Conservation (phyloP, 2,113 vertebrate genomes). For the Neoarius graeffei region DNA sequence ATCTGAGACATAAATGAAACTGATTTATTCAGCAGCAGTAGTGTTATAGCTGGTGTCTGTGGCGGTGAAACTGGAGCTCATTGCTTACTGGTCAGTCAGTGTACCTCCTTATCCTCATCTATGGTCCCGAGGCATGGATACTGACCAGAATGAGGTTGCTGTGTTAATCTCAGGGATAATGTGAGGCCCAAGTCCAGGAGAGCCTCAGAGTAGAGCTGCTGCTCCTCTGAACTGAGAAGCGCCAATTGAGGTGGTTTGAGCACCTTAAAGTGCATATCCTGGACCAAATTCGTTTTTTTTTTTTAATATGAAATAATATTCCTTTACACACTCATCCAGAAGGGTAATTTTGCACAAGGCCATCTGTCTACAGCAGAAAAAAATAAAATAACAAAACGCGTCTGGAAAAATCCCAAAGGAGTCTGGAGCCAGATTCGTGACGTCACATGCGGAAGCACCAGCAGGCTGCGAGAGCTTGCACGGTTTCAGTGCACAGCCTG, state of each 20-base stretch:
- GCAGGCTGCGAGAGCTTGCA: no score
- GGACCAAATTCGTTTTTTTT: no score
- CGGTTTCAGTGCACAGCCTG: no score
- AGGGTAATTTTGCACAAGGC: no score
- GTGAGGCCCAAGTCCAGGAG: not conserved
- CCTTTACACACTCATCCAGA: no score
- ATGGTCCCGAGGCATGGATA: not conserved
- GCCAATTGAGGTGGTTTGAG: not conserved
- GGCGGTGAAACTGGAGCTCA: not conserved
- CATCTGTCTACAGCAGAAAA: no score
- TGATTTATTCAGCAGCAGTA: not conserved
- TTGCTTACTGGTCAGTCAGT: not conserved
- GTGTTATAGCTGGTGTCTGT: not conserved
- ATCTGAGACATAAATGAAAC: not conserved
- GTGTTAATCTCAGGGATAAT: not conserved
- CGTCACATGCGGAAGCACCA: no score
- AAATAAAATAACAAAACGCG: no score
- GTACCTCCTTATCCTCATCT: not conserved
- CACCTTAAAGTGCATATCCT: not conserved
- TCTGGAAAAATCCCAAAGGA: no score
- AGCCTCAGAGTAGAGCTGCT: not conserved
- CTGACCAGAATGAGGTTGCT: not conserved
- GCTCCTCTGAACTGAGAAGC: not conserved
- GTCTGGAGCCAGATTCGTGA: no score
- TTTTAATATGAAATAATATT: no score